These are phyloP conservation scores for Oreochromis tanganicae DNA, from an alignment of 2,113 vertebrate genomes.

Conservation along the genomic window DNA sequence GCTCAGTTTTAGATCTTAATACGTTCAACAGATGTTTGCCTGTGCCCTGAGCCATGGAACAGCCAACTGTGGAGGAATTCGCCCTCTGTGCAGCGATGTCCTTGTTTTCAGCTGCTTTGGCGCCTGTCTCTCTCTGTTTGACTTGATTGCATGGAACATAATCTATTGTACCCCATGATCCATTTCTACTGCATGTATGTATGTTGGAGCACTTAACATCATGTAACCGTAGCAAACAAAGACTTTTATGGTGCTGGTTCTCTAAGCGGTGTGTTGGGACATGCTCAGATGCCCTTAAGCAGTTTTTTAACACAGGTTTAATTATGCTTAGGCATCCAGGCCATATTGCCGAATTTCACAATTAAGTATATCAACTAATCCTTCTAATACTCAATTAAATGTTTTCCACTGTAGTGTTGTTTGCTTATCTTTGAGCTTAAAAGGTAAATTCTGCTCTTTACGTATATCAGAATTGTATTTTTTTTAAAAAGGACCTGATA, in stretches of 20 bases:
- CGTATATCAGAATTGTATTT: neutral
- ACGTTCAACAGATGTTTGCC: slow-evolving; percentile 61
- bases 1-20: slow-evolving; percentile 52
- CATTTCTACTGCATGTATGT: neutral
- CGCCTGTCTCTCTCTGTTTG: neutral
- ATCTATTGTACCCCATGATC: neutral
- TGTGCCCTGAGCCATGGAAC: slow-evolving; percentile 41
- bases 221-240: neutral
- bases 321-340: neutral
- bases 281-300: neutral
- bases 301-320: neutral
- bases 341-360: neutral
- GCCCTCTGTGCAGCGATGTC: slow-evolving; percentile 15
- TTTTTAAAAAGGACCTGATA: neutral
- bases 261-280: neutral
- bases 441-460: neutral
- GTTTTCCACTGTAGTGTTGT: neutral
- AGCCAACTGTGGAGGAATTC: slow-evolving; percentile 45
- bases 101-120: slow-evolving; percentile 32
- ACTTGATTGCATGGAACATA: neutral
- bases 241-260: neutral
- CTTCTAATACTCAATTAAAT: neutral
- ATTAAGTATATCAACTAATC: neutral
- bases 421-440: neutral
- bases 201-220: neutral